Conservation (phyloP, 2,888 invertebrate species). For the Phasia obesa region DNA sequence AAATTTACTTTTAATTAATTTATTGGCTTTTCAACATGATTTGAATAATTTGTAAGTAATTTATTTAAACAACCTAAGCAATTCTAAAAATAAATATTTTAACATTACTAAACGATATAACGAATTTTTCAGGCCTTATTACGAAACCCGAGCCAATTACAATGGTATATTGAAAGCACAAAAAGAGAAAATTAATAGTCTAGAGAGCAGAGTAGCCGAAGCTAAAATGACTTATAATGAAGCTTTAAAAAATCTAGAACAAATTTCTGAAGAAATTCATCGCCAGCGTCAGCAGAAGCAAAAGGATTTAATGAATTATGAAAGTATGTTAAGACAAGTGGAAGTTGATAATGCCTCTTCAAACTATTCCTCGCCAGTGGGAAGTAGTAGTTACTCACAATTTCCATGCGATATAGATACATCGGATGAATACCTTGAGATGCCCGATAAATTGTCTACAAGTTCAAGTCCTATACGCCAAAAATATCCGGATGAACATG, state of each 20-base stretch:
- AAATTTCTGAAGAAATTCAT: conserved; percentile 96
- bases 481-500: conserved; percentile 78
- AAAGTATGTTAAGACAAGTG: conserved; percentile 69
- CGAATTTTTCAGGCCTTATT: conserved; percentile 89
- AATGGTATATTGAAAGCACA: conserved; percentile 93
- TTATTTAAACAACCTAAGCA: conserved; percentile 3
- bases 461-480: conserved; percentile 80
- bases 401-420: conserved; percentile 76
- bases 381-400: conserved; percentile 60
- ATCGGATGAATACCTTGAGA: conserved; percentile 81
- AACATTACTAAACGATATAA: background rate
- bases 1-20: conserved; percentile 89
- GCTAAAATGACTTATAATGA: conserved; percentile 94
- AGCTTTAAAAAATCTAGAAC: conserved; percentile 92
- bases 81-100: background rate
- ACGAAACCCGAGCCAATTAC: conserved; percentile 95
- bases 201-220: conserved; percentile 90
- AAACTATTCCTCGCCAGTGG: conserved; percentile 54
- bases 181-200: conserved; percentile 89
- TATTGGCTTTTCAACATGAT: conserved; percentile 87
- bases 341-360: conserved; percentile 45
- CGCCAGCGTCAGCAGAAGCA: conserved; percentile 84
- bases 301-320: conserved; percentile 76
- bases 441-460: conserved; percentile 79
- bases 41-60: conserved; percentile 88